Evolutionary conservation across 2,888 invertebrate genomes (phyloP).

Genomic region (Alcis repandata): DNA sequence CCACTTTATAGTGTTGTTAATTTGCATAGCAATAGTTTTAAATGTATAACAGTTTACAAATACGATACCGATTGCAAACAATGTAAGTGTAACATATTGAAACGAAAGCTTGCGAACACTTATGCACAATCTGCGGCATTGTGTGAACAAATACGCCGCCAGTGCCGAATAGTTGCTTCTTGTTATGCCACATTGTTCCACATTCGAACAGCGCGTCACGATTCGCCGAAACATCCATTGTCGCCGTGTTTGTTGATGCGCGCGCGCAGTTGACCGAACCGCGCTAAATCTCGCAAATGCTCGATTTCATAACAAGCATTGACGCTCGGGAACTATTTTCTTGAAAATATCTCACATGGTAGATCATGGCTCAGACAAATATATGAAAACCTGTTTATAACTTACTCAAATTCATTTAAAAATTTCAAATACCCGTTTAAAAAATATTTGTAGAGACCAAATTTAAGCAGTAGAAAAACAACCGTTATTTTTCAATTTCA

Average conservation of each 20-base stretch:
- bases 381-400: background rate
- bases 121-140: conserved; percentile 73
- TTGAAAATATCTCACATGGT: conserved; percentile 29
- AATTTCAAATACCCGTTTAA: background rate
- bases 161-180: conserved; percentile 73
- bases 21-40: conserved; percentile 34
- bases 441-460: too few relatives aligned
- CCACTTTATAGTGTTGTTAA: conserved; percentile 17
- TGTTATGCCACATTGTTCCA: conserved; percentile 84
- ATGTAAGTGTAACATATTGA: conserved; percentile 51
- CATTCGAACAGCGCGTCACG: conserved; percentile 78
- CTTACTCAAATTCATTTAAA: background rate
- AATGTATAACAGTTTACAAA: conserved; percentile 31
- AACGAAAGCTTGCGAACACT: conserved; percentile 56
- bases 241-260: conserved; percentile 78
- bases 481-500: conserved; percentile 17
- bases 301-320: conserved; percentile 74
- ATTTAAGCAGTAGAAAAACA: too few relatives aligned
- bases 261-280: conserved; percentile 54
- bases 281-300: conserved; percentile 78
- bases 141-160: conserved; percentile 73
- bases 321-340: conserved; percentile 61
- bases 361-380: background rate
- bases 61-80: conserved; percentile 46
- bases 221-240: conserved; percentile 82